Evolutionary conservation across 2,113 vertebrate genomes (phyloP), one percentile per base, ranked within the genome.

Genomic region (Coturnix japonica): DNA sequence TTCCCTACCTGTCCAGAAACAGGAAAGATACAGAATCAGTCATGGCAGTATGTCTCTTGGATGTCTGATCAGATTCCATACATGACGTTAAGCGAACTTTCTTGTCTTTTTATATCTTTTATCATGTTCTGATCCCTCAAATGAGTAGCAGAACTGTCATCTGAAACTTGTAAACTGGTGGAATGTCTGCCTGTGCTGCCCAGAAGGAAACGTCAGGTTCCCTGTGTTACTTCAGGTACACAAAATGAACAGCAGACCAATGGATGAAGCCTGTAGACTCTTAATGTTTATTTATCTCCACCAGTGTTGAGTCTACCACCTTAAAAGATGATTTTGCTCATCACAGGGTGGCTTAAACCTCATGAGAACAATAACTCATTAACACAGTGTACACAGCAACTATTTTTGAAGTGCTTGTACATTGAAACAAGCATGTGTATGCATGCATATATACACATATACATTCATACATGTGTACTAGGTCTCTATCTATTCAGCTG

Each of bases 141-240:
- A 19, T 0, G 0, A 63, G 22, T 59, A 44, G 30, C 23, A 60
- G 43, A 69, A 16, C 17, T 71, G 39, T 15, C 2, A 0, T 79
- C 9, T 78, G 44, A 77, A 81, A 47, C 1, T 11, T 28, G 4
- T 41, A 30, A 39, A 35, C 7, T 71, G 7, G 5, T 81, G 25
- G 26, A 37, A 31, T 17, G 11, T 49, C 66, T 49, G 66, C 20
- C 66, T 35, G 22, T 60, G 44, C n/a, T 60, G 28, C 21, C 31
- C n/a, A 14, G 41, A 46, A 26, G 31, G n/a, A 60, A 57, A 18
- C 23, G 21, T 26, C 28, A 33, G 23, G 25, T 33, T 25, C n/a
- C 44, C 33, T 35, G 19, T 28, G 28, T 74, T 33, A 59, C 25
- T 35, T 57, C 57, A 19, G 11, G 12, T 31, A 33, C 23, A 26